phyloP scores from a whole-genome alignment of 2,888 invertebrate genomes.

The Charanyca ferruginea region DNA sequence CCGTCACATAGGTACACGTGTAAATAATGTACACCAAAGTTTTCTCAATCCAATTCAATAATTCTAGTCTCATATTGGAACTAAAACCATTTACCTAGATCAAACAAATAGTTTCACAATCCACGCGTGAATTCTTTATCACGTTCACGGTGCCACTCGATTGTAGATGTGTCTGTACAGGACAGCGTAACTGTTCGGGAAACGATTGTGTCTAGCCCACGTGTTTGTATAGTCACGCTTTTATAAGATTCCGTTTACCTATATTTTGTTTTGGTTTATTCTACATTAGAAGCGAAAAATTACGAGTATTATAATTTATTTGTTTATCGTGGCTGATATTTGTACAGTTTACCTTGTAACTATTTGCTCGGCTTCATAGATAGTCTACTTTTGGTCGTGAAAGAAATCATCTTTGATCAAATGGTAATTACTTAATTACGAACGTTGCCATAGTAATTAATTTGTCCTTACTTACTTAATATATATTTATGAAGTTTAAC shows the following conservation, averaged over 20 bases:
- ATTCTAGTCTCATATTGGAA: not conserved
- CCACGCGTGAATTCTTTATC: slow-evolving; percentile 44
- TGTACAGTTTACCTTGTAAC: not conserved
- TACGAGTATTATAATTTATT: not conserved
- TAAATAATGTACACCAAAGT: not conserved
- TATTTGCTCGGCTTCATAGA: slow-evolving; percentile 11
- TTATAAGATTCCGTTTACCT: slow-evolving; percentile 1
- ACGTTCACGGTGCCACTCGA: slow-evolving; percentile 14
- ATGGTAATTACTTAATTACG: slow-evolving; percentile 23
- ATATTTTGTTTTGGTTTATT: too few species aligned
- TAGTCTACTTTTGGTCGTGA: not conserved
- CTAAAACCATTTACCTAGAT: slow-evolving; percentile 4
- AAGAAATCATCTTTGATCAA: slow-evolving; percentile 23
- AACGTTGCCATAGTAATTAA: not conserved
- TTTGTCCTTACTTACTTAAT: not conserved
- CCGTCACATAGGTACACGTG: not conserved
- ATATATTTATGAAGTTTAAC: too few species aligned
- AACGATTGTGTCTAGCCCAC: slow-evolving; percentile 19
- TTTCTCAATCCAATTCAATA: not conserved
- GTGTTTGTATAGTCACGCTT: not conserved
- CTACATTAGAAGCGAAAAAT: slow-evolving; percentile 28
- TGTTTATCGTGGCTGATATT: not conserved
- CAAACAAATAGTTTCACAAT: slow-evolving; percentile 18
- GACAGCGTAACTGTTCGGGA: slow-evolving; percentile 35
- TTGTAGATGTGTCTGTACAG: slow-evolving; percentile 43